Evolutionary conservation across 1,140 invertebrate genomes (phyloP).

Genomic region (Leucophenga varia): DNA sequence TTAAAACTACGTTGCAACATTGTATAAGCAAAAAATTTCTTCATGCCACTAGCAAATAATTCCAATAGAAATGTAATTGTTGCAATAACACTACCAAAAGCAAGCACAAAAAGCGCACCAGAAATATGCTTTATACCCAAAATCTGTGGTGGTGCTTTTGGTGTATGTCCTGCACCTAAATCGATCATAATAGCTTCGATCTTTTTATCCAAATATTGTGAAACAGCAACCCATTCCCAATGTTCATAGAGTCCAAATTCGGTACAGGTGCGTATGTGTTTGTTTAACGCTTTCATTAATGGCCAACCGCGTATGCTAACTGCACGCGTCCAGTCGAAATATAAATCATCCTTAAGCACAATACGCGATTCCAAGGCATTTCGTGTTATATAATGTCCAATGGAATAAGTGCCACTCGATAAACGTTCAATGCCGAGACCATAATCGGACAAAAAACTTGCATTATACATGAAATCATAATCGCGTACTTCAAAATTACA

Average conservation of each 20-base stretch:
- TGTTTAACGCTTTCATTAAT: conserved; percentile 35
- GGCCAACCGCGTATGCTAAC: conserved; percentile 46
- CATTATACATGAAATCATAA: conserved; percentile 40
- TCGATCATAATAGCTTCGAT: conserved; percentile 34
- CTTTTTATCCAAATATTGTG: conserved; percentile 41
- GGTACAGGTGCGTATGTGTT: conserved; percentile 36
- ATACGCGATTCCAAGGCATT: conserved; percentile 38
- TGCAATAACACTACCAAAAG: conserved; percentile 28
- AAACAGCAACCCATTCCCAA: conserved; percentile 35
- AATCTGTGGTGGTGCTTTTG: conserved; percentile 33
- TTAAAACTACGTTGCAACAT: too few species aligned
- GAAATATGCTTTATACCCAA: conserved; percentile 40
- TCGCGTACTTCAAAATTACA: conserved; percentile 37
- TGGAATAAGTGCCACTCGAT: conserved; percentile 32
- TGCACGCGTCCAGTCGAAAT: conserved; percentile 47
- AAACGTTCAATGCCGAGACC: conserved; percentile 43
- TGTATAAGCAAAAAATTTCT: too few species aligned
- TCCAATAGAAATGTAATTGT: conserved; percentile 9
- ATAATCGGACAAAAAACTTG: conserved; percentile 34
- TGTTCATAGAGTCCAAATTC: conserved; percentile 38
- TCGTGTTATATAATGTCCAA: conserved; percentile 38
- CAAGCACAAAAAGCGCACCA: conserved; percentile 38
- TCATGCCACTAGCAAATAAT: too few species aligned
- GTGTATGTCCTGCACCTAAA: conserved; percentile 26
- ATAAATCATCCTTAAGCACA: conserved; percentile 44